Conservation (phyloP, 2,888 invertebrate genomes). For the Elaeidobius kamerunicus region DNA sequence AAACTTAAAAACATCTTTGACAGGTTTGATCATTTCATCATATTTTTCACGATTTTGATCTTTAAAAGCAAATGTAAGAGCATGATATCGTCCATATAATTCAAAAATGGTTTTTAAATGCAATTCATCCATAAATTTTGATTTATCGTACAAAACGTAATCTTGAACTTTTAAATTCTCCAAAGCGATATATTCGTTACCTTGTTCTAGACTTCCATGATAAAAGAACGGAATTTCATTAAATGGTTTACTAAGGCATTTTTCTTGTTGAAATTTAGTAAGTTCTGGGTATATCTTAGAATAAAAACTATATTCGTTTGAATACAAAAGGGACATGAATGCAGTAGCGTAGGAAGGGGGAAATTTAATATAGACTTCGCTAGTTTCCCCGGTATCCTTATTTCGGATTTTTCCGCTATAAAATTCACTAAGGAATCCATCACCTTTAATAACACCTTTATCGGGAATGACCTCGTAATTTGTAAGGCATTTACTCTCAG, state of each 20-base stretch:
- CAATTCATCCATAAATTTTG: constrained; percentile 9
- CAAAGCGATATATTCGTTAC: constrained; percentile 11
- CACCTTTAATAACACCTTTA: constrained; percentile 13
- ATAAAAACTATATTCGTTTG: constrained; percentile 16
- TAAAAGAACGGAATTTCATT: constrained; percentile 11
- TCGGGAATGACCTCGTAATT: constrained; percentile 5
- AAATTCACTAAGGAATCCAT: constrained; percentile 28
- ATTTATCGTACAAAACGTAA: constrained; percentile 18
- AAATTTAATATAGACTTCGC: constrained; percentile 23
- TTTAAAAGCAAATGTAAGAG: constrained; percentile 18
- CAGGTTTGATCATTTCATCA: constrained; percentile 29
- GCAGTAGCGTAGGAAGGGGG: constrained; percentile 13
- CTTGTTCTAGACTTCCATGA: constrained; percentile 1
- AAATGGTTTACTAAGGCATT: constrained; percentile 5
- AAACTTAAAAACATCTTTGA: constrained; percentile 32
- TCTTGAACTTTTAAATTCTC: constrained; percentile 10
- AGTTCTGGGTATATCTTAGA: constrained; percentile 11
- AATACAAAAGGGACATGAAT: neutral
- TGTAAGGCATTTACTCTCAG: constrained; percentile 1
- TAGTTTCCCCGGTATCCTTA: constrained; percentile 1
- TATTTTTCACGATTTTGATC: constrained; percentile 14
- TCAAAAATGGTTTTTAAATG: constrained; percentile 16
- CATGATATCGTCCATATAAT: constrained; percentile 20
- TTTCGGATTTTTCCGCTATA: constrained; percentile 18
- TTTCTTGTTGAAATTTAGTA: constrained; percentile 9